Evolutionary conservation across 2,797 vertebrate genomes (phyloP), one percentile per base, ranked within the genome.

Genomic region (Tympanoctomys barrerae): DNA sequence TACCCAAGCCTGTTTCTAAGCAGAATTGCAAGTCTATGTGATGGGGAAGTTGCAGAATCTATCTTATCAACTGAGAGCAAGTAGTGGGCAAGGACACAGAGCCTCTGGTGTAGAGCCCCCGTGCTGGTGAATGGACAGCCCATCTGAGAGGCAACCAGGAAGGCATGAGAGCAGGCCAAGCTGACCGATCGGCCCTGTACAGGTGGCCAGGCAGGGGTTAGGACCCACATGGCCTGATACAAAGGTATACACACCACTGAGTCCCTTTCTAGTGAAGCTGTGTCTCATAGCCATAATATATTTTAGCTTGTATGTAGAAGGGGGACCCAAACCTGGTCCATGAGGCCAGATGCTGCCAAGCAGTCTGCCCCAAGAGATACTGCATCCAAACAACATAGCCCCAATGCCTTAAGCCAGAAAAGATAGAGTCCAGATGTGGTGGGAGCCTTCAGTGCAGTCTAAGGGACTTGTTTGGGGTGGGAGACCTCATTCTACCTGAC

Each of bases 1-100:
- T 52, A 26, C 11, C 0, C 19, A 10, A 7, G 7, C 13, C 28
- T 16, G 26, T 91, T 92, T 81, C 73, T 61, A 88, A 94, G 83
- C 64, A 83, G 36, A 21, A 75, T 8, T 26, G 36, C 89, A 52
- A 83, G 21, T 80, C 26, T 49, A 5, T 42, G 78, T 85, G 22
- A 70, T 85, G 90, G 70, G 83, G 59, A 91, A 71, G 61, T 75
- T 26, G 4, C 52, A 42, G 68, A 68, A 83, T 89, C 79, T 73
- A 52, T 81, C 89, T 92, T 91, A 62, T 49, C 71, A 54, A 36
- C 39, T 31, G 61, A 59, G 49, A 95, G 64, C 26, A 31, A 39
- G 21, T 0, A 9, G 28, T 46, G 59, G 77, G 62, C 26, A 31
- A 73, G 42, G 42, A n/a, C 75, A 71, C 64, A 52, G 21, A 79